Conservation (phyloP, 2,888 invertebrate species). For the Andrena hattorfiana region DNA sequence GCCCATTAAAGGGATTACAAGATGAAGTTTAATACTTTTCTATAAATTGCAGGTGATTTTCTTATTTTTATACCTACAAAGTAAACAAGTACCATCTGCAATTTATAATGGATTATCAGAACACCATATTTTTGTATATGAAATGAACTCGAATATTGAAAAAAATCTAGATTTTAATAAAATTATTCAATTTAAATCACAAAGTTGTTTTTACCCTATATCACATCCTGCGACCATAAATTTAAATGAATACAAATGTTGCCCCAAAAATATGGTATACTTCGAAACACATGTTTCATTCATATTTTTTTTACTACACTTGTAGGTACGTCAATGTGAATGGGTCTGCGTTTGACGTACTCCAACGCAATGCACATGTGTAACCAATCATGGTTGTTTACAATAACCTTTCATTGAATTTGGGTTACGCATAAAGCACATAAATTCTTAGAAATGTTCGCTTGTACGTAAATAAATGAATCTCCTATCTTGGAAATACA, state of each 20-base stretch:
- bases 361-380: not conserved
- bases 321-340: slow-evolving; percentile 15
- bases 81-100: not conserved
- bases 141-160: not conserved
- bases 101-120: not conserved
- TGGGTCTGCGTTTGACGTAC: not conserved
- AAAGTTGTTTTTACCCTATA: no score
- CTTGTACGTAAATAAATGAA: not conserved
- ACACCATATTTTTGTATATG: not conserved
- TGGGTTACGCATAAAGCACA: not conserved
- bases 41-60: not conserved
- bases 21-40: slow-evolving; percentile 12
- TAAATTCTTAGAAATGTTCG: not conserved
- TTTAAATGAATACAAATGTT: not conserved
- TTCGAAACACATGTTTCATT: not conserved
- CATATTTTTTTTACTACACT: not conserved
- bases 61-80: not conserved
- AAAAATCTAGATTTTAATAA: not conserved
- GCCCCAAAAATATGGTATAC: not conserved
- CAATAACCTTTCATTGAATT: slow-evolving; percentile 8
- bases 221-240: not conserved
- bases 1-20: slow-evolving; percentile 51
- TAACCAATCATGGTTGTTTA: slow-evolving; percentile 26
- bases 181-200: no score
- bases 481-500: not conserved